Conservation (phyloP, 2,888 invertebrate species). For the Pogonocherus hispidulus region DNA sequence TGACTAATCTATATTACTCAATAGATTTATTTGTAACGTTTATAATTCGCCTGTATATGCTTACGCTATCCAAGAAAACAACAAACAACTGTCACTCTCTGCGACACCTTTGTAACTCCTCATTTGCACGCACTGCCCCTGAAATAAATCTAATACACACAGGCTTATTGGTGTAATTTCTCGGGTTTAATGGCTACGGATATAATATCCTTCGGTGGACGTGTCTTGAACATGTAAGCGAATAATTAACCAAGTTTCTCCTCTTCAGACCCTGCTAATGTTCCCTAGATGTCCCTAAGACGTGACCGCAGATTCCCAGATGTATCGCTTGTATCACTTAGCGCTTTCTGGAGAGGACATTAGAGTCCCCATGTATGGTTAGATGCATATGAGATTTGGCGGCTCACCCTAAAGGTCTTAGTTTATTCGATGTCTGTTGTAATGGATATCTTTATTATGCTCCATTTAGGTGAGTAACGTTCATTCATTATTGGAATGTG, state of each 20-base stretch:
- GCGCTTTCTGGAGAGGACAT: constrained; percentile 57
- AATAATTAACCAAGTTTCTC: constrained; percentile 65
- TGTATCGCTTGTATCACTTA: constrained; percentile 68
- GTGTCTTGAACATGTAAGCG: constrained; percentile 60
- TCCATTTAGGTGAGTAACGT: not conserved
- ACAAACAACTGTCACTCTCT: too few relatives aligned
- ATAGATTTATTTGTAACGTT: too few relatives aligned
- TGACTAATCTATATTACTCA: too few relatives aligned
- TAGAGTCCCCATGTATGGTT: constrained; percentile 44
- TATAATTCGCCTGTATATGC: too few relatives aligned
- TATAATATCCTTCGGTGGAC: constrained; percentile 49
- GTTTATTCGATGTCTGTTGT: constrained; percentile 10
- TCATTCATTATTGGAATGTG: not conserved
- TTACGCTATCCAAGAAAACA: too few relatives aligned
- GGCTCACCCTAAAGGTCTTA: constrained; percentile 43
- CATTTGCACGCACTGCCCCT: not conserved
- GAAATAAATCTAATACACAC: constrained; percentile 8
- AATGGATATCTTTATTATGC: constrained; percentile 5
- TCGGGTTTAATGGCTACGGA: constrained; percentile 44
- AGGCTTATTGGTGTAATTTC: constrained; percentile 9
- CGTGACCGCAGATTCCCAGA: constrained; percentile 64
- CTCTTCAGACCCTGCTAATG: constrained; percentile 59
- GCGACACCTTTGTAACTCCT: not conserved
- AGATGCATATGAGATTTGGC: constrained; percentile 48
- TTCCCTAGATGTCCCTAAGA: constrained; percentile 60